phyloP scores from a whole-genome alignment of 2,888 invertebrate species.

The Drosophila mimetica region DNA sequence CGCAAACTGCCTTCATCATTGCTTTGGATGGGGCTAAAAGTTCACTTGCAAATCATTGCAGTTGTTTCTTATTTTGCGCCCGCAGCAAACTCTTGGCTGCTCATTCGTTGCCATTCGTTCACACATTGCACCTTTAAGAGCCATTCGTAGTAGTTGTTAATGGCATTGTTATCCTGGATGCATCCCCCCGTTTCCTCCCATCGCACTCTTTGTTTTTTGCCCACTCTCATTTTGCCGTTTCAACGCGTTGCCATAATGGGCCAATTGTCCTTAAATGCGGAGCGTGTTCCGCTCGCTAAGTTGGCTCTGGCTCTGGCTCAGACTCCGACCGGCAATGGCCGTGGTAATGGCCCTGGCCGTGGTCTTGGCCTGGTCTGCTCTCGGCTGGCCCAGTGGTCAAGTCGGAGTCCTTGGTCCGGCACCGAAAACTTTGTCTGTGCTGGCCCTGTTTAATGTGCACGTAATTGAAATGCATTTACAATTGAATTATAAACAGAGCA shows the following conservation, averaged over 20 bases:
- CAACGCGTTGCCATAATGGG: conserved; percentile 80
- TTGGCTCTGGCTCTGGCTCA: conserved; percentile 27
- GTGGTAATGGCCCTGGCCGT: conserved; percentile 32
- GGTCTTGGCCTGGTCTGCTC: conserved; percentile 13
- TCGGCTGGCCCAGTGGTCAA: conserved; percentile 70
- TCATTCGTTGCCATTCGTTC: conserved; percentile 28
- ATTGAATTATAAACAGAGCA: conserved; percentile 80
- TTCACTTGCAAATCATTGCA: conserved; percentile 23
- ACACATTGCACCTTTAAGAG: conserved; percentile 49
- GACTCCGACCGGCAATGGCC: conserved; percentile 34
- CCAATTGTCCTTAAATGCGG: conserved; percentile 76
- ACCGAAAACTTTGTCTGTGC: conserved; percentile 49
- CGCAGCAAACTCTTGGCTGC: conserved; percentile 9
- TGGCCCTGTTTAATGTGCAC: conserved; percentile 76
- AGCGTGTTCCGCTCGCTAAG: conserved; percentile 51
- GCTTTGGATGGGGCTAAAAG: background rate
- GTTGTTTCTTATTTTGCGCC: conserved; percentile 12
- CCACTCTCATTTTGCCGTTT: conserved; percentile 75
- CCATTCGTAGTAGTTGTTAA: conserved; percentile 50
- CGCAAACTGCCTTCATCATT: conserved; percentile 18
- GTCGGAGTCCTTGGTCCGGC: conserved; percentile 59
- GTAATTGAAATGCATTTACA: conserved; percentile 81
- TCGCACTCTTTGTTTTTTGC: conserved; percentile 37
- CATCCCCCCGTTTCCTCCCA: conserved; percentile 9
- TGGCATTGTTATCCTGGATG: conserved; percentile 50